Evolutionary conservation across 2,888 invertebrate species (phyloP).

Genomic region (Rutpela maculata): DNA sequence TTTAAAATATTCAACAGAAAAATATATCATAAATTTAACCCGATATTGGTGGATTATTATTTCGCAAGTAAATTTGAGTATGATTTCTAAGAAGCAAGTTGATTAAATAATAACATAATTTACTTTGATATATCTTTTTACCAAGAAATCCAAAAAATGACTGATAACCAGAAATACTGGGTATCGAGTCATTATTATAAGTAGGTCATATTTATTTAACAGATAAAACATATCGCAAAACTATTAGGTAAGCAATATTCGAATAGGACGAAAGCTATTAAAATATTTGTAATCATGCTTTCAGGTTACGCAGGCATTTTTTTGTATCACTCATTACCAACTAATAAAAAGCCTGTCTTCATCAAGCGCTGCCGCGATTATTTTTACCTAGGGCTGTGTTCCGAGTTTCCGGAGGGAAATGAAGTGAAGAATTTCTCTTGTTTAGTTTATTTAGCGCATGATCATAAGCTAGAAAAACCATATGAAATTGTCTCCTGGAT

Average conservation of each 20-base stretch:
- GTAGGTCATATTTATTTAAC: conserved; percentile 10
- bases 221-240: not conserved
- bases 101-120: not conserved
- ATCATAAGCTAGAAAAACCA: no score
- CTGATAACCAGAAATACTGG: conserved; percentile 1
- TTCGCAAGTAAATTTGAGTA: not conserved
- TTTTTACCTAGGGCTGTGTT: no score
- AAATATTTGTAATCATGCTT: not conserved
- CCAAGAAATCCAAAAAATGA: not conserved
- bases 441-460: no score
- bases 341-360: no score
- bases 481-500: no score
- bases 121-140: not conserved
- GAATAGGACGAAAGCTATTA: not conserved
- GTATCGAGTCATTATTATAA: not conserved
- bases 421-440: no score
- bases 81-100: not conserved
- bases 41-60: no score
- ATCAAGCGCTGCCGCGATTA: no score
- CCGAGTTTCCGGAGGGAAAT: no score
- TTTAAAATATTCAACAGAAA: no score
- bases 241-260: not conserved
- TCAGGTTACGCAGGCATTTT: not conserved
- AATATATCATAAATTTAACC: no score
- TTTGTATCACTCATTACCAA: no score